These are phyloP conservation scores for Telmatherina bonti DNA, from an alignment of 2,797 vertebrate species.

Conservation along the genomic window DNA sequence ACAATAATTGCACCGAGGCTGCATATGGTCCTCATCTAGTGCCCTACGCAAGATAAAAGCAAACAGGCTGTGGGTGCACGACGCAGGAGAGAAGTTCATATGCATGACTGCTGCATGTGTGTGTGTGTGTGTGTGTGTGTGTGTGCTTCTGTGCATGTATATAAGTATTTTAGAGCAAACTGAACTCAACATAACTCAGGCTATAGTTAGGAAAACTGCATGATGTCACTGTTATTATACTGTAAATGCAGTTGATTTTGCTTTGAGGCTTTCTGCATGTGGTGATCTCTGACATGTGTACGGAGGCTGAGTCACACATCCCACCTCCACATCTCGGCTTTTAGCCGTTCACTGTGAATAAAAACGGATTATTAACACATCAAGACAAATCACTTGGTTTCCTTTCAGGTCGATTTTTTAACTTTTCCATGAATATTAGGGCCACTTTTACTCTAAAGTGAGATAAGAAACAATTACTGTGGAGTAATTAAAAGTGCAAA, in stretches of 20 bases:
- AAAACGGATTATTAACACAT: slow-evolving; percentile 49
- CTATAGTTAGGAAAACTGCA: slow-evolving; percentile 66
- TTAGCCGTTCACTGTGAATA: slow-evolving; percentile 26
- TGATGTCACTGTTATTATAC: slow-evolving; percentile 76
- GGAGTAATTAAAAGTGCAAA: slow-evolving; percentile 45
- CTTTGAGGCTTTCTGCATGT: slow-evolving; percentile 63
- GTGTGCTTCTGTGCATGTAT: slow-evolving; percentile 34
- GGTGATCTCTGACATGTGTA: slow-evolving; percentile 49
- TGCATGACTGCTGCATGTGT: neutral
- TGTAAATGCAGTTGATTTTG: slow-evolving; percentile 63
- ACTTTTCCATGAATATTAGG: slow-evolving; percentile 35
- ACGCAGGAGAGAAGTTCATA: slow-evolving; percentile 50
- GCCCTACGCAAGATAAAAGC: slow-evolving; percentile 72
- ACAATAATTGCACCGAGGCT: slow-evolving; percentile 68
- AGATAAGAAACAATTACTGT: slow-evolving; percentile 4
- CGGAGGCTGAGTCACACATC: slow-evolving; percentile 33
- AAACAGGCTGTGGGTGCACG: slow-evolving; percentile 53
- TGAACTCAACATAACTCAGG: slow-evolving; percentile 66
- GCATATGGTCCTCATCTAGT: slow-evolving; percentile 82
- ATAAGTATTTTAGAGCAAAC: slow-evolving; percentile 73
- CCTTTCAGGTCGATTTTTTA: slow-evolving; percentile 32
- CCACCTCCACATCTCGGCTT: slow-evolving; percentile 40
- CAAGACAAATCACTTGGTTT: slow-evolving; percentile 38
- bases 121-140: neutral
- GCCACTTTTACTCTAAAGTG: slow-evolving; percentile 27